Evolutionary conservation across 2,113 vertebrate genomes (phyloP), one percentile per base, ranked within the genome.

Genomic region (Cathartes aura): DNA sequence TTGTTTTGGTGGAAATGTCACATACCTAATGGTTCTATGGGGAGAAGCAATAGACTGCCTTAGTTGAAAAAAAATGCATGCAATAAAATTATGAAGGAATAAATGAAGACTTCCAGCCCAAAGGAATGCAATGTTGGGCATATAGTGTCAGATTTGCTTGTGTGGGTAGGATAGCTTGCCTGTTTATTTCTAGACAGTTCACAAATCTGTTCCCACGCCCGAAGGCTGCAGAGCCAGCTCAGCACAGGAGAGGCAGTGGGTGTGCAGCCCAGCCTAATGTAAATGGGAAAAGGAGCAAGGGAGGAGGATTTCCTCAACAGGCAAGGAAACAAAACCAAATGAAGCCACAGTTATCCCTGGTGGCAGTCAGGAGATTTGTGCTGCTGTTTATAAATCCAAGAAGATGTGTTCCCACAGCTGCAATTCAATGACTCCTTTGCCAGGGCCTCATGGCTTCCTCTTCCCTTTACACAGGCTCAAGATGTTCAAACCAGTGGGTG

Each of bases 1-100:
- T 93, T 96, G 68, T 93, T 92, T 93, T 67, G 43, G 55, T 92
- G 68, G 68, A 95, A 96, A 92, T 84, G 80, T 94, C 92, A 90
- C 92, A 74, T 89, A 87, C 30, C 72, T 92, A 90, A 42, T 89
- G 2, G 0, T 88, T 89, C 72, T 78, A 42, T 27, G 63, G 42
- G 45, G 53, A 87, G 79, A 91, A 85, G 82, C 29, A 94, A 87
- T 26, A 86, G 74, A 66, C 34, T 68, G 30, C 21, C 90, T 87
- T 40, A 71, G 45, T 30, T 74, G 24, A 59, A 85, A 92, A 80
- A 81, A 64, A 81, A 82, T 17, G 16, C 8, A 4, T 78, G 67
- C 79, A 87, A 56, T 84, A 87, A 84, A 84, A 89, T 90, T 55
- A 78, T 0, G 27, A 89, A 94, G 26, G 76, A 79, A 63, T 63